Evolutionary conservation across 2,797 vertebrate genomes (phyloP).

Genomic region (Aplochiton taeniatus): DNA sequence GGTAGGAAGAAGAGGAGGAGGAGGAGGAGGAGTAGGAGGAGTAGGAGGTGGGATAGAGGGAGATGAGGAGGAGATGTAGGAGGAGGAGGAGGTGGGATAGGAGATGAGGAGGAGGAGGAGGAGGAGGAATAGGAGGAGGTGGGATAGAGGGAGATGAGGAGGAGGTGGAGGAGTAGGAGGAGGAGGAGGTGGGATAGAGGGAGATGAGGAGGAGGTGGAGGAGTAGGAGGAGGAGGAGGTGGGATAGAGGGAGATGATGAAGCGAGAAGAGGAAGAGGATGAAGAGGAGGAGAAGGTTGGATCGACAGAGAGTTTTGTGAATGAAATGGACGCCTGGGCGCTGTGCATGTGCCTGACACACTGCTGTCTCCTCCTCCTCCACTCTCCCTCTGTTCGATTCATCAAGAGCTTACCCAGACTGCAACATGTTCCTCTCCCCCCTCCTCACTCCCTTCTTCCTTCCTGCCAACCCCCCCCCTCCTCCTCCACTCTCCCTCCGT

Average conservation of each 20-base stretch:
- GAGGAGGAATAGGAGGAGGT: no score
- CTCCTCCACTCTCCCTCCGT: slow-evolving; percentile 6
- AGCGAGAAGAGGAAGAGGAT: slow-evolving; percentile 11
- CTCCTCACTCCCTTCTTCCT: not conserved
- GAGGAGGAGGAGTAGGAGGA: no score
- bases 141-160: slow-evolving; percentile 10
- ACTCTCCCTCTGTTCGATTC: slow-evolving; percentile 13
- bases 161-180: not conserved
- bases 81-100: no score
- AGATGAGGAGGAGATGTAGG: no score
- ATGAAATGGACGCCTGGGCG: slow-evolving; percentile 70
- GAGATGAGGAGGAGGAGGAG: no score
- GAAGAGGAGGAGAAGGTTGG: slow-evolving; percentile 45
- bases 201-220: not conserved
- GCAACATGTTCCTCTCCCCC: slow-evolving; percentile 24
- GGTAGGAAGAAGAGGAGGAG: no score
- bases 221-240: slow-evolving; percentile 14
- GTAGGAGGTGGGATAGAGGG: no score
- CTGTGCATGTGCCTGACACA: slow-evolving; percentile 49
- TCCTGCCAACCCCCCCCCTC: no score
- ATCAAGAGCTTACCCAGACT: not conserved
- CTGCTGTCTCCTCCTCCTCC: slow-evolving; percentile 40
- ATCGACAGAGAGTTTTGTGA: slow-evolving; percentile 68
- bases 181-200: not conserved
- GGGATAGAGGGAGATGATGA: not conserved